phyloP scores from a whole-genome alignment of 2,113 vertebrate species.

The Pelodiscus sinensis region DNA sequence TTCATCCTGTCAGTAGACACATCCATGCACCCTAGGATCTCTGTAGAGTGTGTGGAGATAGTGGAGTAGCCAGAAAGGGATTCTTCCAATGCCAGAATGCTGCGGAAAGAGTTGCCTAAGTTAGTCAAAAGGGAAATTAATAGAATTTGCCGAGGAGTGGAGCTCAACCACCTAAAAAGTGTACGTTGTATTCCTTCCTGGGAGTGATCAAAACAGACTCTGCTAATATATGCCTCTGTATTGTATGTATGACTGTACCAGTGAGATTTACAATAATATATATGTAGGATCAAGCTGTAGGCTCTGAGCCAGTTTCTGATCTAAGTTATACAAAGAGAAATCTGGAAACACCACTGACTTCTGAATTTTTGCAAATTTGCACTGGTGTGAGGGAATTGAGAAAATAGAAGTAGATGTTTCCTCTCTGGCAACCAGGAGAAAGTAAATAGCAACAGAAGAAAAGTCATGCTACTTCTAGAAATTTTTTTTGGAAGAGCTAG shows the following conservation, averaged over 20 bases:
- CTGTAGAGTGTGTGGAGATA: neutral
- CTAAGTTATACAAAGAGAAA: neutral
- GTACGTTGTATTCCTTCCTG: neutral
- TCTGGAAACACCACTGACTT: neutral
- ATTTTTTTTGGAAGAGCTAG: no score
- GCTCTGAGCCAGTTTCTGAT: neutral
- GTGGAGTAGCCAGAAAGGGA: neutral
- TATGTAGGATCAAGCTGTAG: neutral
- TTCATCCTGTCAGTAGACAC: neutral
- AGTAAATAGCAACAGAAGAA: neutral
- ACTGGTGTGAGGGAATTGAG: constrained; percentile 17
- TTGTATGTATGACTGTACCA: neutral
- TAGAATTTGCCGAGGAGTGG: neutral
- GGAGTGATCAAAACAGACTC: neutral
- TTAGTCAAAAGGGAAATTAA: neutral
- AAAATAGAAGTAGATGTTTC: neutral
- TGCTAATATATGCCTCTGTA: neutral
- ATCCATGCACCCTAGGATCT: neutral
- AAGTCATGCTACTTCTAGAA: neutral
- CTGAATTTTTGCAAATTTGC: neutral
- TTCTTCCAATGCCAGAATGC: neutral
- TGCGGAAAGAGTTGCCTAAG: neutral
- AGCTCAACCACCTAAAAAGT: neutral
- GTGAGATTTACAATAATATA: neutral
- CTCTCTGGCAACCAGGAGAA: neutral